A percentile compares a stretch with the other conserved stretches of the same genome.
Conservation (phyloP, 2,113 vertebrate genomes). For the Salminus brasiliensis region DNA sequence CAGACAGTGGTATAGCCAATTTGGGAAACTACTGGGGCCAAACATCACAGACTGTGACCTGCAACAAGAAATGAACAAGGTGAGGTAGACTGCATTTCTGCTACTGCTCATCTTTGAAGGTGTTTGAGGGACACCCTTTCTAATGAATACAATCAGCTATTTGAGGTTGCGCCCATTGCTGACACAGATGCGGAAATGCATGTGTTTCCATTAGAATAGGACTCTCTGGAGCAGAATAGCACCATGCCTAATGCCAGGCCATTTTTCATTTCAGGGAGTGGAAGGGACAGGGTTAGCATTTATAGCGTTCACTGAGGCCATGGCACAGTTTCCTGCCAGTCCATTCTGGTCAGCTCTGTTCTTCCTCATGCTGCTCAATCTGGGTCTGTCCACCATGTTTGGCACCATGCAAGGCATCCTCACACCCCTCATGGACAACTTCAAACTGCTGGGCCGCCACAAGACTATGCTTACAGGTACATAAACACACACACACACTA, state of each 20-base stretch:
- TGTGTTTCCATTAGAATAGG: too few relatives aligned
- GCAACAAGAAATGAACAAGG: constrained; percentile 80
- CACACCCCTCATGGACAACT: constrained; percentile 95
- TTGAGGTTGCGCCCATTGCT: too few relatives aligned
- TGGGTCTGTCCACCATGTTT: constrained; percentile 97
- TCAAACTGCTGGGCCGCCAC: constrained; percentile 80
- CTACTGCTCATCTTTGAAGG: neutral
- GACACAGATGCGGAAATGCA: too few relatives aligned
- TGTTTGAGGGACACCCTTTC: too few relatives aligned
- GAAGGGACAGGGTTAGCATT: constrained; percentile 97
- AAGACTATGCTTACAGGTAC: constrained; percentile 73
- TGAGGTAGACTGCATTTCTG: constrained; percentile 9
- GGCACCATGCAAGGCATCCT: constrained; percentile 99
- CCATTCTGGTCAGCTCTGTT: constrained; percentile 98
- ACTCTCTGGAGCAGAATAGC: too few relatives aligned
- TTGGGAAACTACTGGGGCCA: constrained; percentile 57
- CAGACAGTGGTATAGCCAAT: constrained; percentile 72
- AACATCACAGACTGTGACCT: constrained; percentile 76
- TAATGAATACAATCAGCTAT: too few relatives aligned
- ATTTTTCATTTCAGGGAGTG: constrained; percentile 79
- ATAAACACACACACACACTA: too few relatives aligned
- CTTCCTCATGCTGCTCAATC: constrained; percentile 98
- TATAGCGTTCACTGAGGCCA: constrained; percentile 97
- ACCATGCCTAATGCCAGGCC: neutral
- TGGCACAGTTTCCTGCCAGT: constrained; percentile 94